Evolutionary conservation across 2,888 invertebrate species (phyloP).

Genomic region (Cremastinae sp.): DNA sequence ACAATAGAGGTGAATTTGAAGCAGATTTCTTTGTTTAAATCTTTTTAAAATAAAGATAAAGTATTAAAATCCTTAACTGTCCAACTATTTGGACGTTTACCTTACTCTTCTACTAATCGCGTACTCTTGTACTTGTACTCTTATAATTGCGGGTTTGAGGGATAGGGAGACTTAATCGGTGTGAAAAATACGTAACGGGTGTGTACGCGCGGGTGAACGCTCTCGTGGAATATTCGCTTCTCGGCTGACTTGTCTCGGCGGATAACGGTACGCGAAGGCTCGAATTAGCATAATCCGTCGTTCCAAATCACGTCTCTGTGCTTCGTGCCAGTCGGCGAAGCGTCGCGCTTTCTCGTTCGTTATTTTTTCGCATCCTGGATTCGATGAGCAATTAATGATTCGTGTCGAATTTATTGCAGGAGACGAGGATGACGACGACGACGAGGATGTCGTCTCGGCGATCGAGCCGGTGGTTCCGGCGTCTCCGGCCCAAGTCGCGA

Average conservation of each 20-base stretch:
- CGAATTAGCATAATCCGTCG: constrained; percentile 77
- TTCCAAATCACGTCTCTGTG: constrained; percentile 4
- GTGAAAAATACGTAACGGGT: constrained; percentile 3
- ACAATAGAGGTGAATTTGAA: no score
- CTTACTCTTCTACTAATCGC: no score
- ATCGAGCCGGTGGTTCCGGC: constrained; percentile 62
- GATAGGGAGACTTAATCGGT: no score
- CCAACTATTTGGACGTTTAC: no score
- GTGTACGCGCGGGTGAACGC: constrained; percentile 13
- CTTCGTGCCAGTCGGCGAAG: constrained; percentile 10
- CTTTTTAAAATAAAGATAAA: no score
- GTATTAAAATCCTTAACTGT: no score
- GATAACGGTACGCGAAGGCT: constrained; percentile 75
- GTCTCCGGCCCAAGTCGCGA: constrained; percentile 79
- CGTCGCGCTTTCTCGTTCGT: neutral
- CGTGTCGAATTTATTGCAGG: constrained; percentile 71
- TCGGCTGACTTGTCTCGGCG: constrained; percentile 62
- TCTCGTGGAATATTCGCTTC: constrained; percentile 53
- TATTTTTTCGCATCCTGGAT: no score
- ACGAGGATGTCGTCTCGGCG: constrained; percentile 81
- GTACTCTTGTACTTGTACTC: no score
- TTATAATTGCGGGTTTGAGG: no score
- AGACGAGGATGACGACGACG: constrained; percentile 84
- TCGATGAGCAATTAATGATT: neutral
- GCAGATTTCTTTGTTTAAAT: no score